Conservation (phyloP, 2,113 vertebrate genomes). For the Mola mola region DNA sequence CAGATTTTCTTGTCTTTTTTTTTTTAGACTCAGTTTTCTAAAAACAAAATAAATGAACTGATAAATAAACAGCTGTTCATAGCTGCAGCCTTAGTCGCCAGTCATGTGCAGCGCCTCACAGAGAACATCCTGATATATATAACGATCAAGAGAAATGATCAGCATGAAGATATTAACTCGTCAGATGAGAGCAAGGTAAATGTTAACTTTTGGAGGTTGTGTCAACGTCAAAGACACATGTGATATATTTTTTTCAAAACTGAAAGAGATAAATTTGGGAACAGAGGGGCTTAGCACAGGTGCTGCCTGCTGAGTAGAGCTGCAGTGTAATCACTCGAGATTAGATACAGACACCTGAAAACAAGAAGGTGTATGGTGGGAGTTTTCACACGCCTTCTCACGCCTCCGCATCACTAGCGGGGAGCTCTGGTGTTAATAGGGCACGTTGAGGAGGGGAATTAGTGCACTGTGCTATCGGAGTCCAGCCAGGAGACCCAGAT, state of each 20-base stretch:
- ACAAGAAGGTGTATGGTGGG: constrained; percentile 9
- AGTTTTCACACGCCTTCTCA: constrained; percentile 23
- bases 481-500: constrained; percentile 74
- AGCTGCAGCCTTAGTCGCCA: too few relatives aligned
- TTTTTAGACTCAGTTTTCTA: too few relatives aligned
- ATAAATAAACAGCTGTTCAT: too few relatives aligned
- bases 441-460: constrained; percentile 31
- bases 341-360: constrained; percentile 47
- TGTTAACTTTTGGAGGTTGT: constrained; percentile 29
- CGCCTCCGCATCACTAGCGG: constrained; percentile 14
- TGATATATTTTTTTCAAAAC: not conserved
- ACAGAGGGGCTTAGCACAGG: constrained; percentile 39
- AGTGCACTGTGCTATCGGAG: constrained; percentile 82
- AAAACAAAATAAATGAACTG: too few relatives aligned
- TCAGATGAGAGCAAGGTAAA: constrained; percentile 15
- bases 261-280: constrained; percentile 35
- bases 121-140: too few relatives aligned
- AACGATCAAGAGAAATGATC: too few relatives aligned
- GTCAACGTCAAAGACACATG: constrained; percentile 18
- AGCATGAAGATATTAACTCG: not conserved
- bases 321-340: constrained; percentile 53
- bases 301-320: constrained; percentile 49
- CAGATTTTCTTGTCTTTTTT: too few relatives aligned
- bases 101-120: too few relatives aligned
- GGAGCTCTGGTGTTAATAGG: constrained; percentile 44